A percentile compares a stretch with the other conserved stretches of the same genome.
phyloP scores from a whole-genome alignment of 2,113 vertebrate genomes.

The Phalacrocorax aristotelis region DNA sequence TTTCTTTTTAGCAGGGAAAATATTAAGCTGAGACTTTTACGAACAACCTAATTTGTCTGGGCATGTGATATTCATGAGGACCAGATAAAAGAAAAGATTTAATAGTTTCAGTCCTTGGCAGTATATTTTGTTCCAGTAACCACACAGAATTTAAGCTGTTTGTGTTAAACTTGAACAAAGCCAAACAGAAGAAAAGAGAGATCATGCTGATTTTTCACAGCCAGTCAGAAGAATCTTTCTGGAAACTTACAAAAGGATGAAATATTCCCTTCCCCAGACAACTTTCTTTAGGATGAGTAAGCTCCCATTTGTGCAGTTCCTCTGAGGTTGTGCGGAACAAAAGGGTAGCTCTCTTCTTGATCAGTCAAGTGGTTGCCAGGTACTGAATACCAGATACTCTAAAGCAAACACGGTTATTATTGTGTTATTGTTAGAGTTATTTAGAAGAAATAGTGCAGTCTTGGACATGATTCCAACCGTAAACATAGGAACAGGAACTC shows the following conservation, averaged over 20 bases:
- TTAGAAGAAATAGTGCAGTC: background rate
- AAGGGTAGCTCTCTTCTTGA: background rate
- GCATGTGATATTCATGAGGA: constrained; percentile 65
- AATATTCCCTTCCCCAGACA: background rate
- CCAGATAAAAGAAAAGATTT: constrained; percentile 59
- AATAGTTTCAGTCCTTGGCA: constrained; percentile 45
- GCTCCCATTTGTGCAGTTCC: background rate
- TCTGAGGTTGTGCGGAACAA: background rate
- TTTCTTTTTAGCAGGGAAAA: constrained; percentile 14
- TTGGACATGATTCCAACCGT: background rate
- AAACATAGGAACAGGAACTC: background rate
- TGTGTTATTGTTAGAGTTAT: background rate
- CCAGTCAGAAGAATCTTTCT: background rate
- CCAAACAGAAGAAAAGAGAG: constrained; percentile 35
- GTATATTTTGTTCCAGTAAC: constrained; percentile 56
- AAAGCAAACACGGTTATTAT: background rate
- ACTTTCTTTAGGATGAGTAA: background rate
- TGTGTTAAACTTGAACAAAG: constrained; percentile 50
- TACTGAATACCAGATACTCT: background rate
- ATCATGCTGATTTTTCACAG: constrained; percentile 42
- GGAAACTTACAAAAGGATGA: background rate
- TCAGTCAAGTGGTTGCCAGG: background rate
- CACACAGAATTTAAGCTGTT: constrained; percentile 49
- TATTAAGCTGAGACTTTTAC: constrained; percentile 13
- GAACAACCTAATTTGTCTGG: constrained; percentile 39